phyloP scores from a whole-genome alignment of 2,797 vertebrate genomes.

The Enteromius anoplus region DNA sequence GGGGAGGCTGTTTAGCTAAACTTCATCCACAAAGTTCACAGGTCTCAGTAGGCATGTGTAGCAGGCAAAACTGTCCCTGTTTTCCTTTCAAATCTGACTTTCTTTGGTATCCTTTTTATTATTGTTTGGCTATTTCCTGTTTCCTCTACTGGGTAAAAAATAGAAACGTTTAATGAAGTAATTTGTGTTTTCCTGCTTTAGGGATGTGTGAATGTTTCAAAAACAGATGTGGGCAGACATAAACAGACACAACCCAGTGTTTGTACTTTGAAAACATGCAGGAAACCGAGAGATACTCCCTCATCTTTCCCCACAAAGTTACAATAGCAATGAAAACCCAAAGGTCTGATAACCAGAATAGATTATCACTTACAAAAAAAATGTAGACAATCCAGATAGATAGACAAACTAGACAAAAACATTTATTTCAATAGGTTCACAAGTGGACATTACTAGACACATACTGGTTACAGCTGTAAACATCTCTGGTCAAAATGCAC shows the following conservation, averaged over 20 bases:
- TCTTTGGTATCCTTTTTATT: neutral
- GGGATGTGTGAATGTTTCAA: neutral
- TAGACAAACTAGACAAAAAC: neutral
- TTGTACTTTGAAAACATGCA: neutral
- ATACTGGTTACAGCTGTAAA: neutral
- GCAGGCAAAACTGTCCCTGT: neutral
- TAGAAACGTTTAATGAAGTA: neutral
- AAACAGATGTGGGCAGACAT: neutral
- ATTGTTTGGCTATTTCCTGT: slow-evolving; percentile 18
- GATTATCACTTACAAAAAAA: neutral
- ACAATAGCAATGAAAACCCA: neutral
- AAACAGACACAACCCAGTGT: neutral
- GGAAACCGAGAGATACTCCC: neutral
- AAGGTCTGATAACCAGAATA: neutral
- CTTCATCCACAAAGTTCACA: neutral
- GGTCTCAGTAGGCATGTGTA: neutral
- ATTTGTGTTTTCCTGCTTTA: slow-evolving; percentile 1
- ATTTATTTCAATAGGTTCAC: slow-evolving; percentile 19
- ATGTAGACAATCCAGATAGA: neutral
- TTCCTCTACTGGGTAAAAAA: neutral
- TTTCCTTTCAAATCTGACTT: neutral
- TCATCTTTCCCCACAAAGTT: neutral
- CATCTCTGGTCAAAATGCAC: neutral
- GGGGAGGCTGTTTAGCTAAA: neutral
- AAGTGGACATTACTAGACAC: neutral